Percentiles rank a stretch among this genome's conserved stretches.
Conservation (phyloP, 2,113 vertebrate genomes). For the Gavialis gangeticus region DNA sequence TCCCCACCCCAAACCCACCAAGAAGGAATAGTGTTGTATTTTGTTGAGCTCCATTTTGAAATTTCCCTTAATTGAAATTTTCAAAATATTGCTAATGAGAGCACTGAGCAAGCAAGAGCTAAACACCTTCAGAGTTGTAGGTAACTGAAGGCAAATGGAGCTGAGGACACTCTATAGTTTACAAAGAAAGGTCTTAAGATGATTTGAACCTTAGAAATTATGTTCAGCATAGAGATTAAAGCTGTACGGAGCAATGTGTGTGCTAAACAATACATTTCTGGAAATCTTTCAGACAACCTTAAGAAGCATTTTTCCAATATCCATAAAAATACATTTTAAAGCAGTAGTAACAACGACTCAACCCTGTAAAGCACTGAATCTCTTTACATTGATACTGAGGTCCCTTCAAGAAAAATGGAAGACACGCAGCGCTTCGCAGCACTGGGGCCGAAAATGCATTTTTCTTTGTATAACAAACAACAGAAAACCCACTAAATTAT, state of each 20-base stretch:
- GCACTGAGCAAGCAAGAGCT: neutral
- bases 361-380: neutral
- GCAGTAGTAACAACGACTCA: neutral
- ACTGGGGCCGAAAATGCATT: accelerated
- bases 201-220: neutral
- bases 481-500: neutral
- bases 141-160: neutral
- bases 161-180: neutral
- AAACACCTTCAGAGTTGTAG: neutral
- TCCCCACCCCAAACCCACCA: neutral
- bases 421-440: accelerated
- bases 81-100: conserved; percentile 23
- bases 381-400: neutral
- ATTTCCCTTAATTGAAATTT: neutral
- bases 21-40: neutral
- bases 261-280: neutral
- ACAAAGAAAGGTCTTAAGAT: neutral
- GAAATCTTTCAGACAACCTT: neutral
- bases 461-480: neutral
- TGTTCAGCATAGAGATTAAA: neutral
- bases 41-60: neutral
- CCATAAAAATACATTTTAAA: neutral
- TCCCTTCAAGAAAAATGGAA: neutral
- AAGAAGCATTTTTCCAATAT: neutral
- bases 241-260: neutral